Evolutionary conservation across 2,888 invertebrate genomes (phyloP), one percentile per base, ranked within the genome.

Genomic region (Callimorpha dominula): DNA sequence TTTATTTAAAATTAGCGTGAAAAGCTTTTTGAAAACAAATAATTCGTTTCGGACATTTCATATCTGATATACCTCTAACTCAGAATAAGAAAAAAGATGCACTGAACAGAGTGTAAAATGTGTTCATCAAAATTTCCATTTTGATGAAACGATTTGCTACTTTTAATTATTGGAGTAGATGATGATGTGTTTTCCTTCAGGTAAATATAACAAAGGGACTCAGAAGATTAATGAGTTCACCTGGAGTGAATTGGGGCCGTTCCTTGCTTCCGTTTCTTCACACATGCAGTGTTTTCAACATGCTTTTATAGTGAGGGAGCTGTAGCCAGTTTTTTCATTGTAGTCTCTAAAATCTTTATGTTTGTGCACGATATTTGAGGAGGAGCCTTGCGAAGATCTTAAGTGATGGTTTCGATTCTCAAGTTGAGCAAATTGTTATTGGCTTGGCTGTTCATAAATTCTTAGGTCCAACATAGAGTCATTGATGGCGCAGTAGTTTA

Each of bases 151-250:
- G 43, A 8, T 46, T 46, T 46, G 9, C 43, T 46, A 8, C 31
- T 72, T 73, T 60, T 31, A 31, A 31, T 31, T 74, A 71, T 63
- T 69, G 75, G 75, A 68, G 68, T n/a, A 52, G 31, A 62, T 54
- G 64, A 42, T 60, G 70, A 46, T 31, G 62, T 50, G 50, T 65
- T 50, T 74, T 78, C 77, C 72, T 74, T 75, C 71, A 64, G 77
- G 79, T 60, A 74, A 74, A 74, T 80, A 78, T 82, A 75, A 75
- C 68, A 72, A 63, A 66, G 73, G 76, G 76, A 75, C 71, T 71
- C 64, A 54, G 69, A 76, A 75, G 79, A 83, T 83, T 83, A 83
- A 81, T 83, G 72, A 74, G 71, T 75, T 66, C 52, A 78, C 72
- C 75, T 69, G 66, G 49, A 72, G 81, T 66, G 77, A 71, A 73